Base-by-base conservation (phyloP, 1,140 invertebrate genomes). In the Hydropsyche tenuis region DNA sequence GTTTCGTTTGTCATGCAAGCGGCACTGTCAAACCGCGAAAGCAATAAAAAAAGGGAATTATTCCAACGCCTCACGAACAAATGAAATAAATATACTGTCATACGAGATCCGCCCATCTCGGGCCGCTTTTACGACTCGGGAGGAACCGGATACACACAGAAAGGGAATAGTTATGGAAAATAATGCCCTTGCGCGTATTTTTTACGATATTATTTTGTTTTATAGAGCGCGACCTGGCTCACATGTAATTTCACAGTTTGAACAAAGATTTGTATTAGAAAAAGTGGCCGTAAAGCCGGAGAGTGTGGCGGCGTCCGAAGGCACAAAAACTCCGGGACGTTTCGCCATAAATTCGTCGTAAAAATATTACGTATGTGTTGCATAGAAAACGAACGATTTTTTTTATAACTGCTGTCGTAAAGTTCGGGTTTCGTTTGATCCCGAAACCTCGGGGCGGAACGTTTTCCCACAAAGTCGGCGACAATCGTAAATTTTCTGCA, bases 131-230 rank as follows among this genome's bases (percentile, higher is more conserved):
- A 77, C 70, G 75, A 77, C 75, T 70, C 43, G 9, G 48, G 51
- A 77, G 75, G 69, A 77, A 74, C 75, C 69, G 75, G 73, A 77
- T 77, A 73, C 69, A 64, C 72, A 76, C 71, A 69, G 68, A 77
- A 69, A 42, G 53, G 64, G 73, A 72, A 77, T 74, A 74, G 69
- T 76, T 69, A 69, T 74, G 48, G 72, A 77, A 73, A 74, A 77
- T 77, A 76, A 73, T 76, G 75, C 48, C 60, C 62, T 69, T 66
- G 60, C 65, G 16, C 22, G 46, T 20, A 48, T 53, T 72, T 76
- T 75, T 76, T 76, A 76, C 69, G 75, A 76, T 60, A 65, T 68
- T 73, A 66, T 69, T 69, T 64, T 74, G 68, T 73, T 76, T 76
- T 76, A 73, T 73, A 76, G 75, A 73, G 75, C 72, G 66, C 23